phyloP scores from a whole-genome alignment of 30 jellyfish, hydroid and myxozoan genomes.

The Aurelia sp. region DNA sequence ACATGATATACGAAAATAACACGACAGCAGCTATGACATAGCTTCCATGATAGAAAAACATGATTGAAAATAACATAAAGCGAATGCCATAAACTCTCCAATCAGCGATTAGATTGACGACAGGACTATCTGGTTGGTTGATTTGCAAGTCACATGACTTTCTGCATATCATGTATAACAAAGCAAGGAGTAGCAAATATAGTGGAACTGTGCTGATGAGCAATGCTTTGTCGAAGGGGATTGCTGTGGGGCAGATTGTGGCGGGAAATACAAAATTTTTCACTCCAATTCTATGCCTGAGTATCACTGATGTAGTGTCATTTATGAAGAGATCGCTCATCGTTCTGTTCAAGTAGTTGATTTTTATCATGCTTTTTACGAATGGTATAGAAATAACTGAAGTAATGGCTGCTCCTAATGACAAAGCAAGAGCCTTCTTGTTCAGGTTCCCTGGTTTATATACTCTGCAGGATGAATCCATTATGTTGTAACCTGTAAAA shows the following conservation, averaged over 20 bases:
- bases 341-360: neutral
- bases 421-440: slow-evolving; percentile 30
- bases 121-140: neutral
- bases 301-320: neutral
- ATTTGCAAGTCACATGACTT: neutral
- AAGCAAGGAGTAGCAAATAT: slow-evolving; percentile 2
- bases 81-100: slow-evolving; percentile 29
- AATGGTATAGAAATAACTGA: slow-evolving; percentile 49
- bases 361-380: neutral
- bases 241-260: neutral
- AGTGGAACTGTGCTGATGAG: slow-evolving; percentile 29
- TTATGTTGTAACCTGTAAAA: slow-evolving; percentile 34
- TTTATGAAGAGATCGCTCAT: too few species aligned
- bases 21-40: slow-evolving; percentile 34
- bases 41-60: slow-evolving; percentile 48
- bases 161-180: neutral
- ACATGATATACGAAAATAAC: slow-evolving; percentile 26
- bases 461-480: slow-evolving; percentile 40
- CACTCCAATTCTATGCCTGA: neutral
- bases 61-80: slow-evolving; percentile 24
- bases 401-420: slow-evolving; percentile 67
- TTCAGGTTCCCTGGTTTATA: slow-evolving; percentile 19
- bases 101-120: slow-evolving; percentile 2
- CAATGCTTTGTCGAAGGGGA: slow-evolving; percentile 28
- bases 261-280: slow-evolving; percentile 10